Conservation (phyloP, 2,888 invertebrate species). For the Cecidostiba fungosa region DNA sequence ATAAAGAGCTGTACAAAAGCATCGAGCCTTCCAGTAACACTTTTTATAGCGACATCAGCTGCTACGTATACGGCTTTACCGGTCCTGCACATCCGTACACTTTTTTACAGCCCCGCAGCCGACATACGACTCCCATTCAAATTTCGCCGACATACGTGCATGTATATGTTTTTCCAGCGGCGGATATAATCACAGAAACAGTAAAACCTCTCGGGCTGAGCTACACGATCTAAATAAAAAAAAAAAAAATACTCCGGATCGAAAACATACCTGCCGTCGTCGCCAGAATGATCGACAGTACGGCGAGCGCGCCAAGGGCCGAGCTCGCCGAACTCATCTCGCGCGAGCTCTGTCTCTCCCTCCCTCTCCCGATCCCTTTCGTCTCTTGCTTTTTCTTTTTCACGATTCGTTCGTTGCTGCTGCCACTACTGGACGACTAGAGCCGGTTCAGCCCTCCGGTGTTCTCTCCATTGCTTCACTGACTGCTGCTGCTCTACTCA, state of each 20-base stretch:
- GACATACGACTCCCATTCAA: not conserved
- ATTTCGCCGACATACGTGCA: not conserved
- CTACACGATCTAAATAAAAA: not conserved
- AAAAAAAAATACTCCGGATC: not conserved
- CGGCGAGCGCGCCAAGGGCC: constrained; percentile 77
- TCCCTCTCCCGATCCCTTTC: constrained; percentile 30
- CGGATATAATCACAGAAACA: not conserved
- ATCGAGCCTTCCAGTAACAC: not conserved
- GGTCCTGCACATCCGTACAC: not conserved
- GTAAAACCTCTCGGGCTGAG: not conserved
- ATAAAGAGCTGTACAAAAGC: not conserved
- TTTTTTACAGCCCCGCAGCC: not conserved
- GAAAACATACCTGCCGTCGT: constrained; percentile 70
- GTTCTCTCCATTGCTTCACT: constrained; percentile 73
- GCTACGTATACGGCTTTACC: not conserved
- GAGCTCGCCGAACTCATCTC: constrained; percentile 76
- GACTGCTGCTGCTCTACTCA: constrained; percentile 63
- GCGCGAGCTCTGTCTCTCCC: constrained; percentile 57
- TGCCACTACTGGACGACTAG: constrained; percentile 33
- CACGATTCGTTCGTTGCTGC: not conserved
- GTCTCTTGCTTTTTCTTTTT: not conserved
- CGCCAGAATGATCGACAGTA: constrained; percentile 73
- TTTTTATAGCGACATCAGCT: constrained; percentile 9
- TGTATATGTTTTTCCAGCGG: not conserved
- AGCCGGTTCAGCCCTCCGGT: constrained; percentile 75